Percentiles rank a stretch among this genome's conserved stretches.
Conservation (phyloP, 2,113 vertebrate genomes). For the Speoplatyrhinus poulsoni region DNA sequence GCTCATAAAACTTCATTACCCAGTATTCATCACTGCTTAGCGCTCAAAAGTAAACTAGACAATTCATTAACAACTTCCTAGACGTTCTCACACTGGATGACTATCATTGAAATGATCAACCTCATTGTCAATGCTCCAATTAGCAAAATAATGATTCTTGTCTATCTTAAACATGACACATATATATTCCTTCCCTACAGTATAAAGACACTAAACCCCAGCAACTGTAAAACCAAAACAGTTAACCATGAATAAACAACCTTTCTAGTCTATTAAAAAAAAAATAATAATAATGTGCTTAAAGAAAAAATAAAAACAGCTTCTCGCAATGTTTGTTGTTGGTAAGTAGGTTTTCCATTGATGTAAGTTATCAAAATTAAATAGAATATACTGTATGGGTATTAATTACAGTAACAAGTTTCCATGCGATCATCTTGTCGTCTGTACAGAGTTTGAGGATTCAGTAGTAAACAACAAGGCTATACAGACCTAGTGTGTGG, state of each 20-base stretch:
- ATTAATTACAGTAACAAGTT: constrained; percentile 88
- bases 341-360: constrained; percentile 54
- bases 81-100: constrained; percentile 58
- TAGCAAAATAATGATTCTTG: constrained; percentile 58
- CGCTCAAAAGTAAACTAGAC: constrained; percentile 70
- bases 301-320: constrained; percentile 46
- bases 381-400: constrained; percentile 88
- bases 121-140: constrained; percentile 32
- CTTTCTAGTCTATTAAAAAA: constrained; percentile 64
- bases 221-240: constrained; percentile 76
- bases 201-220: constrained; percentile 75
- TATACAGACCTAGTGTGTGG: constrained; percentile 78
- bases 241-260: constrained; percentile 65
- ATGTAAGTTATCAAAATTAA: constrained; percentile 75
- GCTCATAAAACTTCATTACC: constrained; percentile 68
- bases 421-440: constrained; percentile 83
- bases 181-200: constrained; percentile 52
- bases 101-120: constrained; percentile 51
- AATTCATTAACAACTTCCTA: constrained; percentile 53
- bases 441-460: constrained; percentile 83
- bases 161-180: constrained; percentile 50
- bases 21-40: constrained; percentile 64
- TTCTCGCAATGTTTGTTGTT: constrained; percentile 53
- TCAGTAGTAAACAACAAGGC: constrained; percentile 90
- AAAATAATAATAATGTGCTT: constrained; percentile 61